phyloP scores from a whole-genome alignment of 2,797 vertebrate species.

The Gallinago nigripennis region DNA sequence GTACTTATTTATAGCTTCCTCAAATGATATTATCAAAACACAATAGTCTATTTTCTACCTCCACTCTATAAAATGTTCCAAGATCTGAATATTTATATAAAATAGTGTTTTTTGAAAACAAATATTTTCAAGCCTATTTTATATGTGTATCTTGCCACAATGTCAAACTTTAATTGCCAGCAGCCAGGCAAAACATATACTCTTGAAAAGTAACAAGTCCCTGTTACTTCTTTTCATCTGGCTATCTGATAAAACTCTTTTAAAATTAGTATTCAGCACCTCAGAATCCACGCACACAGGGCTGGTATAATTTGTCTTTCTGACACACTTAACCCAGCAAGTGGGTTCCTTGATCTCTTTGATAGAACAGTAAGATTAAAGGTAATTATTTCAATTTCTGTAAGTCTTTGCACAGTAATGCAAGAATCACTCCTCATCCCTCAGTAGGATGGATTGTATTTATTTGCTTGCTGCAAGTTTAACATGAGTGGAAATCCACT shows the following conservation, averaged over 20 bases:
- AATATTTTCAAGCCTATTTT: neutral
- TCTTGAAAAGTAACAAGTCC: constrained; percentile 59
- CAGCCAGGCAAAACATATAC: neutral
- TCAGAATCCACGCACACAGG: neutral
- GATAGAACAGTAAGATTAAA: constrained; percentile 33
- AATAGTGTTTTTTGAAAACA: neutral
- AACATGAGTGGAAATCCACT: neutral
- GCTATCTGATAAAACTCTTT: constrained; percentile 42
- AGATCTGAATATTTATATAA: neutral
- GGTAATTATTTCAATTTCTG: constrained; percentile 17
- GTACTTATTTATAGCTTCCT: neutral
- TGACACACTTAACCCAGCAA: constrained; percentile 35
- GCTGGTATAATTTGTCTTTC: constrained; percentile 48
- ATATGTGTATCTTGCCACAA: neutral
- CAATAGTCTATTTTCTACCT: neutral
- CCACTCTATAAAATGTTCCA: neutral
- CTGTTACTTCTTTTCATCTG: constrained; percentile 56
- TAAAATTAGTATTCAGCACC: constrained; percentile 54
- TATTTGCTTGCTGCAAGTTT: neutral
- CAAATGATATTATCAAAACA: neutral
- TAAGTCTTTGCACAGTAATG: neutral
- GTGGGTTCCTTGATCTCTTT: constrained; percentile 13
- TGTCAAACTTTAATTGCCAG: neutral
- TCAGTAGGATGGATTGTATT: neutral
- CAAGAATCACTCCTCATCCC: neutral